Evolutionary conservation across 2,888 invertebrate species (phyloP).

Genomic region (Crematogaster levior): DNA sequence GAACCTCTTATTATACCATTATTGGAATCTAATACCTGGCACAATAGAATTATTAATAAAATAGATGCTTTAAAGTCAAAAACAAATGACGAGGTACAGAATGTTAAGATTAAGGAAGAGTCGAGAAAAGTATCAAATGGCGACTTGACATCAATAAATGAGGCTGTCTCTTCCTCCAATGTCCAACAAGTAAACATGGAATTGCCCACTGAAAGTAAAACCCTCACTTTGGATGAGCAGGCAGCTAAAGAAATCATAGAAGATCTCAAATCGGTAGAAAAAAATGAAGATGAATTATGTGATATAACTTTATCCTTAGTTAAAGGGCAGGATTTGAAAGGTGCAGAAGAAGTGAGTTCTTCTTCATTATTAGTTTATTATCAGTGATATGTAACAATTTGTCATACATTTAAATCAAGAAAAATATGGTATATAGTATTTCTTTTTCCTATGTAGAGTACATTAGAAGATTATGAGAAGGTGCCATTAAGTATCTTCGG

Average conservation of each 20-base stretch:
- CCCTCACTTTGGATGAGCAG: conserved; percentile 88
- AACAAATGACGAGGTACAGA: conserved; percentile 53
- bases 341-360: conserved; percentile 88
- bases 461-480: conserved; percentile 89
- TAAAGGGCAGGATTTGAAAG: conserved; percentile 87
- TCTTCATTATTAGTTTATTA: background rate
- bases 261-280: conserved; percentile 86
- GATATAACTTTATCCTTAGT: conserved; percentile 88
- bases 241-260: conserved; percentile 91
- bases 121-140: conserved; percentile 62
- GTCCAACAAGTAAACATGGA: conserved; percentile 74
- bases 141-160: conserved; percentile 17
- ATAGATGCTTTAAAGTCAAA: conserved; percentile 85
- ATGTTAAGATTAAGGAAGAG: conserved; percentile 69
- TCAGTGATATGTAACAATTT: background rate
- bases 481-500: conserved; percentile 94
- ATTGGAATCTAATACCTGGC: conserved; percentile 82
- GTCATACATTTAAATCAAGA: background rate
- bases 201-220: conserved; percentile 54
- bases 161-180: background rate
- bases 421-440: background rate
- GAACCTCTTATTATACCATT: conserved; percentile 90
- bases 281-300: conserved; percentile 79
- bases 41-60: conserved; percentile 86
- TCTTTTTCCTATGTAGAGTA: conserved; percentile 86